Base-by-base conservation (phyloP, 1,140 invertebrate genomes). In the Eciton burchellii region DNA sequence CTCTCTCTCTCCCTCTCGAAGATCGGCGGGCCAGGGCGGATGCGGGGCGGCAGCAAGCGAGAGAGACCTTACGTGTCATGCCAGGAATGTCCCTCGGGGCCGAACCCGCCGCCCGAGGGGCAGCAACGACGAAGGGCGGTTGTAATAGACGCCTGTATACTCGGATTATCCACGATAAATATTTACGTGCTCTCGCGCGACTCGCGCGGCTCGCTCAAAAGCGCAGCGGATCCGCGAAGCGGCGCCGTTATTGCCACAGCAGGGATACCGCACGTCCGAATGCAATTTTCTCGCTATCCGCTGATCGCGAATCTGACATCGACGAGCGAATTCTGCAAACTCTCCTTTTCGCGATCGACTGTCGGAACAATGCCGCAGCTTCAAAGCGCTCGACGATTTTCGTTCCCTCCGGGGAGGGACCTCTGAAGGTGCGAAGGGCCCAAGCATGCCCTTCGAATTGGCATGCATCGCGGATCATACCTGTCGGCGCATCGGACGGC, bases 31-130 rank as follows among this genome's bases (percentile, higher is more conserved):
- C 59, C 35, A n/a, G 59, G 70, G 77, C 57, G 72, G 70, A 81
- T 60, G 74, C 81, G 60, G 76, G 62, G 83, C 73, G 49, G 21
- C 43, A 47, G 49, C 16, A 14, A 56, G 60, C 24, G 71, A 65
- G 71, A 65, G 54, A 35, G 65, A 57, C 81, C 68, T 73, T 77
- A 83, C 84, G 71, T 85, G 84, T 85, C 87, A 88, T 52, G 88
- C 84, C 76, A 79, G 87, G 88, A 89, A 89, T 89, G 87, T 88
- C 87, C 88, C 88, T 89, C 87, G 86, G 88, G 88, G 88, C 86
- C 84, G 83, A 83, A 74, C 59, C 76, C 56, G 71, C 62, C 49
- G 59, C 60, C 24, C 52, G 59, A 66, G 81, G 81, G 81, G 52
- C 43, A 60, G 59, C 41, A 26, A 79, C 62, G 65, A 73, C 49